Conservation (phyloP, 1,140 invertebrate species). For the Sinella curviseta region DNA sequence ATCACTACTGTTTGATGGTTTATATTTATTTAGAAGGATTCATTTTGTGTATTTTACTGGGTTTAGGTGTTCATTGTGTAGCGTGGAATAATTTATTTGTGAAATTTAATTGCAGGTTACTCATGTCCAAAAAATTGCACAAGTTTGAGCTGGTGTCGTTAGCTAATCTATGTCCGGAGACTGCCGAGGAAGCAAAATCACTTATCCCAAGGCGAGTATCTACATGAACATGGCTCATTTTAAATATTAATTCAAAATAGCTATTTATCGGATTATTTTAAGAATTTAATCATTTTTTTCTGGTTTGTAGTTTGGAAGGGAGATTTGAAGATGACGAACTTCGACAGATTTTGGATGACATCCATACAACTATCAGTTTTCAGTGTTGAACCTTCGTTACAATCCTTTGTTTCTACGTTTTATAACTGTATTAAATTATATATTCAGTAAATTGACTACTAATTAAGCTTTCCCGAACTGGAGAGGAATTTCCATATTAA, state of each 20-base stretch:
- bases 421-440: no score
- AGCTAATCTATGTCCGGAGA: constrained; percentile 96
- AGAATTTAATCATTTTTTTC: constrained; percentile 5
- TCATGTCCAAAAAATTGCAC: constrained; percentile 94
- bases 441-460: no score
- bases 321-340: constrained; percentile 95
- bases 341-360: constrained; percentile 90
- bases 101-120: constrained; percentile 65
- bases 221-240: neutral
- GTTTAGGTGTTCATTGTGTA: no score
- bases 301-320: constrained; percentile 73
- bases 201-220: constrained; percentile 79
- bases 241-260: neutral
- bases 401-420: no score
- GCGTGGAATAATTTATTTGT: no score
- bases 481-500: no score
- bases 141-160: constrained; percentile 98
- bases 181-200: constrained; percentile 94
- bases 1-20: no score
- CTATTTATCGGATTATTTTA: neutral
- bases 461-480: no score
- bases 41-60: no score
- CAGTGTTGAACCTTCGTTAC: no score
- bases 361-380: constrained; percentile 95
- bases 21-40: neutral